Percentiles rank a stretch among this genome's conserved stretches.
phyloP scores from a whole-genome alignment of 2,888 invertebrate species.

The Spilarctia lutea region DNA sequence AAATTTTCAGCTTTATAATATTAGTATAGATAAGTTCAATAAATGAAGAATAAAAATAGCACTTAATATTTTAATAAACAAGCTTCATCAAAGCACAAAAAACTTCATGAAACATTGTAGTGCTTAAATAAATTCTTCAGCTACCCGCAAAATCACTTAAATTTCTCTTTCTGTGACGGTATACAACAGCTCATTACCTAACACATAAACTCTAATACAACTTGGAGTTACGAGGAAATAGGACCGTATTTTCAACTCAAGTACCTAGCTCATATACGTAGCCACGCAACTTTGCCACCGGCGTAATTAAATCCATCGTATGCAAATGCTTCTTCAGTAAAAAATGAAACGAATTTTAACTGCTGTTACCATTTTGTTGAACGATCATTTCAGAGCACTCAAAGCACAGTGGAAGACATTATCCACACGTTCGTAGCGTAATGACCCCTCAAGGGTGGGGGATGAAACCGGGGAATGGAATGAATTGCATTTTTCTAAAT shows the following conservation, averaged over 20 bases:
- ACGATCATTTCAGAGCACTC: conserved; percentile 60
- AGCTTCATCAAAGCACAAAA: neutral
- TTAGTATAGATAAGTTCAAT: too few relatives aligned
- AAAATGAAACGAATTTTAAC: conserved; percentile 60
- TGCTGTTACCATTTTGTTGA: conserved; percentile 62
- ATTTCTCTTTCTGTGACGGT: neutral
- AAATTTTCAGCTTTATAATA: too few relatives aligned
- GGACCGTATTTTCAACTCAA: neutral
- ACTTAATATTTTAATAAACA: too few relatives aligned
- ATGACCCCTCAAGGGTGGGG: conserved; percentile 66
- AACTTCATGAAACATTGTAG: neutral
- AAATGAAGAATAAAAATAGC: too few relatives aligned
- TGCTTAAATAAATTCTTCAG: neutral
- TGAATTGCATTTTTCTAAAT: conserved; percentile 49
- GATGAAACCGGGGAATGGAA: conserved; percentile 49
- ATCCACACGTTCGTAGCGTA: conserved; percentile 71
- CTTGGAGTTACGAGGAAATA: neutral
- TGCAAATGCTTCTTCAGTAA: conserved; percentile 41
- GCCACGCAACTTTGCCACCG: conserved; percentile 2
- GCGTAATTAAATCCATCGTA: conserved; percentile 15
- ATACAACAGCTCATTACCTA: neutral
- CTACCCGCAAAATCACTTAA: neutral
- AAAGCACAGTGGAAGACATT: conserved; percentile 64
- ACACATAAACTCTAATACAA: neutral
- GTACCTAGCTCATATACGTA: neutral